Base-by-base conservation (phyloP, 2,113 vertebrate species). In the Periophthalmodon schlosseri region DNA sequence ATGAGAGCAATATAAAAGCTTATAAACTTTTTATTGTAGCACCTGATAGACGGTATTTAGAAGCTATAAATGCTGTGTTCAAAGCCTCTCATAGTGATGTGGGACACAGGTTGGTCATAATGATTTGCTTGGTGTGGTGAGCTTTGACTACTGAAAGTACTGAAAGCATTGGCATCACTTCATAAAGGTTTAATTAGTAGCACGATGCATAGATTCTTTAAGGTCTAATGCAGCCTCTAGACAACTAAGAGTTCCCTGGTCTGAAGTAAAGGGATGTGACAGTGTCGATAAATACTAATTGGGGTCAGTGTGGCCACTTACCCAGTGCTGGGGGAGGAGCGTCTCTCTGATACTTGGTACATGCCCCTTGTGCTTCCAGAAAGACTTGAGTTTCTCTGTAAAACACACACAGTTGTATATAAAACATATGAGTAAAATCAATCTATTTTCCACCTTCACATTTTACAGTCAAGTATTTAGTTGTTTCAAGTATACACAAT, bases 241-340 rank as follows among this genome's bases (percentile, higher is more conserved):
- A 52, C 16, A 64, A 47, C 36, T 23, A 10, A 39, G 10, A 47
- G 36, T 47, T 15, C 36, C 11, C n/a, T 10, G 13, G 18, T 46
- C 39, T 21, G 9, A 23, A 44, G 64, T 39, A 47, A 47, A 9
- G 12, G 39, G 75, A 56, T 50, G 63, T 52, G 47, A 63, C 67
- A 5, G 18, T 33, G 33, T 74, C 16, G 39, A 36, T 52, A 71
- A 60, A 56, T 50, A 56, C 57, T 39, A 7, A 68, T 12, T 0
- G 12, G 21, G 24, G 46, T 47, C 8, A 60, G 23, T 4, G 64
- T 21, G 49, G 14, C 36, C 58, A 87, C 93, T 87, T 85, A 95
- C 94, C 92, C 93, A 18, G 93, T 94, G 85, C 92, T 94, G 72
- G 94, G 93, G 6, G 93, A 94, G 6, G 94, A 94, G 8, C 91